A percentile compares a stretch with the other conserved stretches of the same genome.
These are phyloP conservation scores for Ichneumoninae sp. DNA, from an alignment of 2,888 invertebrate genomes.

Conservation along the genomic window DNA sequence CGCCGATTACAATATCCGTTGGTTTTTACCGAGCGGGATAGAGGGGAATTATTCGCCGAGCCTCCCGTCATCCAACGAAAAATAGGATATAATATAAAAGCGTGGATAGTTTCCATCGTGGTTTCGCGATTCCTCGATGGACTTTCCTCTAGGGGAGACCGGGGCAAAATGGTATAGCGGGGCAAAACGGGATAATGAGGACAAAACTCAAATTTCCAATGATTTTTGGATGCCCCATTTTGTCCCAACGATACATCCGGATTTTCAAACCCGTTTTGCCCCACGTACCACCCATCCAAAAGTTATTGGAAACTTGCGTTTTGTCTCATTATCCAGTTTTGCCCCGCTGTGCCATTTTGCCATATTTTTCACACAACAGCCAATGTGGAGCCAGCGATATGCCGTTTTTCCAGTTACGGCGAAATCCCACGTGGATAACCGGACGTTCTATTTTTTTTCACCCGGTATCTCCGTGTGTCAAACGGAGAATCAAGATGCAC, in stretches of 20 bases:
- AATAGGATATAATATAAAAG: not conserved
- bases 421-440: not conserved
- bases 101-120: not conserved
- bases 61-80: not conserved
- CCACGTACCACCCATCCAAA: too few species aligned
- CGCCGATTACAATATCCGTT: slow-evolving; percentile 69
- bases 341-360: not conserved
- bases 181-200: too few species aligned
- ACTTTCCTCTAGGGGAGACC: not conserved
- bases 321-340: too few species aligned
- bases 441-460: not conserved
- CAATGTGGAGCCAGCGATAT: too few species aligned
- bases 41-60: not conserved
- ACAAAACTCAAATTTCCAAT: too few species aligned
- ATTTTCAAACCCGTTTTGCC: too few species aligned
- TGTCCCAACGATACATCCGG: too few species aligned
- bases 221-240: too few species aligned
- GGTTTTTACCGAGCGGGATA: slow-evolving; percentile 1
- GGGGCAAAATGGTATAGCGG: too few species aligned
- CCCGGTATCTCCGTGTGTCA: not conserved
- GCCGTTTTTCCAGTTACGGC: not conserved
- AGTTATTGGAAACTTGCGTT: too few species aligned
- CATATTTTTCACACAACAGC: not conserved
- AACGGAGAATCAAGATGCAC: not conserved
- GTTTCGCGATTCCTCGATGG: not conserved